Evolutionary conservation across 2,113 vertebrate genomes (phyloP).

Genomic region (Donacobius atricapilla): DNA sequence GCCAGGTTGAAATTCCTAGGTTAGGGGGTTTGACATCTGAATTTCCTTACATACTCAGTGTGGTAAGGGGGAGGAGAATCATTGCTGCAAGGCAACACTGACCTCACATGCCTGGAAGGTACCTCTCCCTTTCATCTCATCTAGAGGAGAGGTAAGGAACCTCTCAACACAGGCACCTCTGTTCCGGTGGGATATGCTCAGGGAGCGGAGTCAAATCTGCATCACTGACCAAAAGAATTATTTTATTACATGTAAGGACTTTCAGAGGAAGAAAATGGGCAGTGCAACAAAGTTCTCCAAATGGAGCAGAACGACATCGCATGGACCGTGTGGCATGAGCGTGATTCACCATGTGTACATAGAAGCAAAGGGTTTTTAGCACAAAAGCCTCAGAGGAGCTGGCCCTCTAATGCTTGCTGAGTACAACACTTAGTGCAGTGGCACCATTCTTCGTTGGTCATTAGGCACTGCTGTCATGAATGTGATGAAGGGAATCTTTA

Average conservation of each 20-base stretch:
- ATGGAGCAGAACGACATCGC: accelerated
- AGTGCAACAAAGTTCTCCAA: background rate
- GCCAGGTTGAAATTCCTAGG: background rate
- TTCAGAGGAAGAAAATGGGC: background rate
- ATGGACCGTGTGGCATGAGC: accelerated
- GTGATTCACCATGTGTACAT: background rate
- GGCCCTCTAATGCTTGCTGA: background rate
- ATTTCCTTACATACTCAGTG: background rate
- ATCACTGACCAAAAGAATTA: background rate
- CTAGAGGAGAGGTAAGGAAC: background rate
- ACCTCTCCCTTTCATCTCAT: background rate
- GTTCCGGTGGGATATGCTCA: background rate
- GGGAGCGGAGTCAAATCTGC: background rate
- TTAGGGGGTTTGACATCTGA: background rate
- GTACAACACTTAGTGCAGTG: background rate
- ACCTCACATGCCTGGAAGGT: background rate
- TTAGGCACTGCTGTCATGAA: background rate
- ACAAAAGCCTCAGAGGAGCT: background rate
- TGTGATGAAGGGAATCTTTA: background rate
- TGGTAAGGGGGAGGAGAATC: background rate
- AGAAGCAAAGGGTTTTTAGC: background rate
- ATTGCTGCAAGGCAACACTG: background rate
- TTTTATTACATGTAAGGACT: background rate
- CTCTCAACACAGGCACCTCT: background rate
- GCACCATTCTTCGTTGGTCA: background rate